Conservation (phyloP, 2,113 vertebrate genomes). For the Mastomys coucha region DNA sequence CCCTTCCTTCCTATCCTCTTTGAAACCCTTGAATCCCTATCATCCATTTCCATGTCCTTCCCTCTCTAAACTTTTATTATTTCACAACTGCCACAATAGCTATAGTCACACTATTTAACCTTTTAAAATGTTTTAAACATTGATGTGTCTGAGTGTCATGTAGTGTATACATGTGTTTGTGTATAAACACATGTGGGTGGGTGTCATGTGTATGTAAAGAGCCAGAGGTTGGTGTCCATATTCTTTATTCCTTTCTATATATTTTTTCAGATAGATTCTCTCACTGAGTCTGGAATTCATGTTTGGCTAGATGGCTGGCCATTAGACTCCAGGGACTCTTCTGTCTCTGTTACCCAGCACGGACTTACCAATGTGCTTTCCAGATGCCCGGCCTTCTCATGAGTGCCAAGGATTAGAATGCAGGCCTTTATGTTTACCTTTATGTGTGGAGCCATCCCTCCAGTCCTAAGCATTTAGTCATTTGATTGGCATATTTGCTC, state of each 20-base stretch:
- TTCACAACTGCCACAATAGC: not conserved
- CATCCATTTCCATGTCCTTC: not conserved
- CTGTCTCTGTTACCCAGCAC: not conserved
- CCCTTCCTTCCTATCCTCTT: fast-evolving
- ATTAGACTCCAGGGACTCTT: not conserved
- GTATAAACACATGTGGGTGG: not conserved
- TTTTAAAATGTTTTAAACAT: not conserved
- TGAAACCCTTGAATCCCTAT: not conserved
- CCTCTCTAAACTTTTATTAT: not conserved
- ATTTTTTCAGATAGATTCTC: too few species aligned
- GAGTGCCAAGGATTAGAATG: not conserved
- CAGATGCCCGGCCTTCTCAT: not conserved
- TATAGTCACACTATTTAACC: not conserved
- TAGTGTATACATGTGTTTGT: not conserved
- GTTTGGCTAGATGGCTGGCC: not conserved
- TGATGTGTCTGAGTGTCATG: too few species aligned
- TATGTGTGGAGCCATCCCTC: too few species aligned
- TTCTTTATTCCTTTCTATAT: not conserved
- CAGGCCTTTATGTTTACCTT: not conserved
- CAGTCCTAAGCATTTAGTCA: not conserved
- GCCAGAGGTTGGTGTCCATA: not conserved
- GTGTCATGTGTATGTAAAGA: too few species aligned
- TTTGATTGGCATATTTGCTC: not conserved
- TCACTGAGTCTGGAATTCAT: not conserved
- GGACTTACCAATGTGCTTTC: not conserved